A percentile compares a stretch with the other conserved stretches of the same genome.
Evolutionary conservation across 2,797 vertebrate species (phyloP).

Genomic region (Dendrocincla fuliginosa): DNA sequence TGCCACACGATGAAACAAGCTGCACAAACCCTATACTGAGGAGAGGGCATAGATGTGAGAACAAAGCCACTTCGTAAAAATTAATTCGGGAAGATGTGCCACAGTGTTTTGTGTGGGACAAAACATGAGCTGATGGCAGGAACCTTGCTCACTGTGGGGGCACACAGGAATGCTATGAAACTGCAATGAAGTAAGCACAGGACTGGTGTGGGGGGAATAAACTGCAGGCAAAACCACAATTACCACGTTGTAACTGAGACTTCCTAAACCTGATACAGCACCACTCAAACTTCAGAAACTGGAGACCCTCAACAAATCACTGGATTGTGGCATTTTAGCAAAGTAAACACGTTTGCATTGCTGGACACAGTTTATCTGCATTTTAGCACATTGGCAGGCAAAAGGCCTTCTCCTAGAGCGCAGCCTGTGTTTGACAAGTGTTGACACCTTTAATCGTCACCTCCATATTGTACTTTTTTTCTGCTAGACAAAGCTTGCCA

Average conservation of each 20-base stretch:
- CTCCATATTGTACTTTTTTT: neutral
- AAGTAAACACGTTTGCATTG: neutral
- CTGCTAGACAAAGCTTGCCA: conserved; percentile 6
- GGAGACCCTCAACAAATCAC: neutral
- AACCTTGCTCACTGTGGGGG: neutral
- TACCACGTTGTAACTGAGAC: neutral
- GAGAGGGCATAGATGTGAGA: neutral
- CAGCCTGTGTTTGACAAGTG: neutral
- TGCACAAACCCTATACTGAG: neutral
- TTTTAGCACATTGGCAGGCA: neutral
- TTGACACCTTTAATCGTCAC: neutral
- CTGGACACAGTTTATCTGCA: neutral
- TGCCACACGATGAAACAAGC: neutral
- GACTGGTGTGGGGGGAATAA: neutral
- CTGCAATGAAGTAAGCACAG: neutral
- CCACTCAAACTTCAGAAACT: neutral
- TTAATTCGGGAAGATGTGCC: fast-evolving
- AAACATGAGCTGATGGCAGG: fast-evolving
- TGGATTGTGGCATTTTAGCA: neutral
- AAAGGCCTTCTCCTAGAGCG: neutral
- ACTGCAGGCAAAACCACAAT: neutral
- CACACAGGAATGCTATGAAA: fast-evolving
- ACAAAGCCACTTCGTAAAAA: neutral
- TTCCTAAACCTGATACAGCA: neutral
- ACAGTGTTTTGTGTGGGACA: fast-evolving